Conservation (phyloP, 2,797 vertebrate genomes). For the Clarias platycephalus region DNA sequence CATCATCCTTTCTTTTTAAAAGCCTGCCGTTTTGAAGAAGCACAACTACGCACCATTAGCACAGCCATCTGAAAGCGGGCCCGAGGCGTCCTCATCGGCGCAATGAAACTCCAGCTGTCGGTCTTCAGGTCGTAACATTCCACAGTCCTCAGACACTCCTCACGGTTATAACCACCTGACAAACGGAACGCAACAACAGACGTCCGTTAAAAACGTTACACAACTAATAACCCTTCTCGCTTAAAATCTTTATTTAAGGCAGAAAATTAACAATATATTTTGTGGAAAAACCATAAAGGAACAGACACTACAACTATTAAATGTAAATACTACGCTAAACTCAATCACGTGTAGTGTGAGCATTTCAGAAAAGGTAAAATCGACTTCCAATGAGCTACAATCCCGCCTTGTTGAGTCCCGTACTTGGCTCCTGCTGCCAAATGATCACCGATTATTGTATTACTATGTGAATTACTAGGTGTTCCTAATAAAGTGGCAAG, state of each 20-base stretch:
- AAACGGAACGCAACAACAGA: not conserved
- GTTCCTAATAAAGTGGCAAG: not conserved
- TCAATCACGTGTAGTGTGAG: not conserved
- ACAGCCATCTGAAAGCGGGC: constrained; percentile 98
- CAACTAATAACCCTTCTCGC: too few species aligned
- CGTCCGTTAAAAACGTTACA: not conserved
- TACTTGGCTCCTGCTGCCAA: not conserved
- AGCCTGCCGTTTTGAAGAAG: not conserved
- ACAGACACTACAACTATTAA: not conserved
- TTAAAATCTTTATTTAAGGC: not conserved
- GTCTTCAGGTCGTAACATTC: constrained; percentile 90
- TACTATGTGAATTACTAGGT: not conserved
- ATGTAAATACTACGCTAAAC: not conserved
- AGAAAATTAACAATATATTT: not conserved
- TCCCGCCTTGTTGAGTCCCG: not conserved
- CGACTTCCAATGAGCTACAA: not conserved
- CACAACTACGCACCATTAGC: constrained; percentile 80
- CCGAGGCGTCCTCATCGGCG: constrained; percentile 94
- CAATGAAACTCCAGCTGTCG: constrained; percentile 90
- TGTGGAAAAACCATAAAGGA: not conserved
- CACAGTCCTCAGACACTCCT: constrained; percentile 96
- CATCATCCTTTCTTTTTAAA: too few species aligned
- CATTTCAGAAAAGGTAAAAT: not conserved
- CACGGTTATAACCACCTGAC: constrained; percentile 94
- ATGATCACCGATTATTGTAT: not conserved